Percentiles rank a stretch among this genome's conserved stretches.
Evolutionary conservation across 2,888 invertebrate species (phyloP).

Genomic region (Temnothorax unifasciatus): DNA sequence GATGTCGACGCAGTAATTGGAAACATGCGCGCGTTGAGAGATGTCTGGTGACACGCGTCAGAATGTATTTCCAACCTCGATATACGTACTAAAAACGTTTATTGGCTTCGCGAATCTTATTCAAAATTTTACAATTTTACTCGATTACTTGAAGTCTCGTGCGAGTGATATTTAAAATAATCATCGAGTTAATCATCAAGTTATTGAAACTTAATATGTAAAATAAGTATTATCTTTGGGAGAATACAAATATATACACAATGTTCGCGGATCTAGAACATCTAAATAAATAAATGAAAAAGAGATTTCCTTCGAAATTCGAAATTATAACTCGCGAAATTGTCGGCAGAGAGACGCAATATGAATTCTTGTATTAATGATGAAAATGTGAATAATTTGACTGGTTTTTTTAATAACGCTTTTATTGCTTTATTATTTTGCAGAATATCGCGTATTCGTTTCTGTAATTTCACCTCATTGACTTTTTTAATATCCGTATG

Average conservation of each 20-base stretch:
- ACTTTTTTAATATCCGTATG: conserved; percentile 28
- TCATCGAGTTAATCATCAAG: neutral
- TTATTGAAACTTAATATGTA: neutral
- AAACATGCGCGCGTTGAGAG: conserved; percentile 7
- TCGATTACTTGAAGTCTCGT: neutral
- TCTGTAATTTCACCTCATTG: conserved; percentile 4
- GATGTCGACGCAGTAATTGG: conserved; percentile 1
- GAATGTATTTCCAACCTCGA: conserved; percentile 4
- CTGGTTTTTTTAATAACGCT: neutral
- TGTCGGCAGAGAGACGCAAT: neutral
- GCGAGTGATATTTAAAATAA: neutral
- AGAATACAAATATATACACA: neutral
- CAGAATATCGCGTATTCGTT: conserved; percentile 8
- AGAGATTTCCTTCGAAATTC: neutral
- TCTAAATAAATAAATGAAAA: conserved; percentile 1
- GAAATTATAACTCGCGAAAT: neutral
- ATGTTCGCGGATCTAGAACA: neutral
- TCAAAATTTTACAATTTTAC: neutral
- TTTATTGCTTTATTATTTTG: conserved; percentile 20
- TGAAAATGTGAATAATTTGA: conserved; percentile 21
- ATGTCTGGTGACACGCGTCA: conserved; percentile 14
- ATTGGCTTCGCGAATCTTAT: conserved; percentile 17
- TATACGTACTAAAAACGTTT: neutral
- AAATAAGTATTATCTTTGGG: conserved; percentile 2
- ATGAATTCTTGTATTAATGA: neutral